Conservation (phyloP, 1,140 invertebrate genomes). For the Stenopsyche tienmushanensis region DNA sequence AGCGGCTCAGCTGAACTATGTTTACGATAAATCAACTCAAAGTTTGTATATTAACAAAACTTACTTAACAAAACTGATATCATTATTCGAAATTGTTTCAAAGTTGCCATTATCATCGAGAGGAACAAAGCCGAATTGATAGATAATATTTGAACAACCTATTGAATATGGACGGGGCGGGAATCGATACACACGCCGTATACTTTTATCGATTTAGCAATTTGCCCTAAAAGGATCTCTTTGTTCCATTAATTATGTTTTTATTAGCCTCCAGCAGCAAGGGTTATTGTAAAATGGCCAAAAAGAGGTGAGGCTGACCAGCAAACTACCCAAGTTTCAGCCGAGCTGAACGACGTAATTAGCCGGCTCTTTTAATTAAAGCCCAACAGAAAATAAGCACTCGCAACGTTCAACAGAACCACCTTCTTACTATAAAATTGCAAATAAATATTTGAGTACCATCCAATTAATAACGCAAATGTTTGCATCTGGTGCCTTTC, state of each 20-base stretch:
- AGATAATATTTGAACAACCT: constrained; percentile 17
- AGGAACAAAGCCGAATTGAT: constrained; percentile 22
- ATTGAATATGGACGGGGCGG: too few relatives aligned
- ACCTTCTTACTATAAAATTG: not conserved
- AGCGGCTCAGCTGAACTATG: too few relatives aligned
- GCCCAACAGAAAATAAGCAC: not conserved
- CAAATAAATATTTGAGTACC: not conserved
- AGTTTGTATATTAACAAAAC: constrained; percentile 20
- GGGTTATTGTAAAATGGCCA: too few relatives aligned
- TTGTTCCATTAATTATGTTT: too few relatives aligned
- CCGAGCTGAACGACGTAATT: not conserved
- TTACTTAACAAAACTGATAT: constrained; percentile 20
- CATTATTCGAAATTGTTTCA: constrained; percentile 10
- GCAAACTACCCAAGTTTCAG: too few relatives aligned
- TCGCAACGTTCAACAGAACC: not conserved
- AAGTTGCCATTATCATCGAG: constrained; percentile 16
- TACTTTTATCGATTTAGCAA: too few relatives aligned
- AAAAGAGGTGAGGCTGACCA: too few relatives aligned
- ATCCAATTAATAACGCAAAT: not conserved
- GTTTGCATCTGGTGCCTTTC: too few relatives aligned
- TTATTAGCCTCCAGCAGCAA: too few relatives aligned
- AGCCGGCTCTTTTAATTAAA: not conserved
- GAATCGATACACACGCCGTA: not conserved
- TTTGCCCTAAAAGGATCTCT: too few relatives aligned
- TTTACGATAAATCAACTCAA: constrained; percentile 20